phyloP scores from a whole-genome alignment of 2,888 invertebrate genomes.

The Idaea aversata region DNA sequence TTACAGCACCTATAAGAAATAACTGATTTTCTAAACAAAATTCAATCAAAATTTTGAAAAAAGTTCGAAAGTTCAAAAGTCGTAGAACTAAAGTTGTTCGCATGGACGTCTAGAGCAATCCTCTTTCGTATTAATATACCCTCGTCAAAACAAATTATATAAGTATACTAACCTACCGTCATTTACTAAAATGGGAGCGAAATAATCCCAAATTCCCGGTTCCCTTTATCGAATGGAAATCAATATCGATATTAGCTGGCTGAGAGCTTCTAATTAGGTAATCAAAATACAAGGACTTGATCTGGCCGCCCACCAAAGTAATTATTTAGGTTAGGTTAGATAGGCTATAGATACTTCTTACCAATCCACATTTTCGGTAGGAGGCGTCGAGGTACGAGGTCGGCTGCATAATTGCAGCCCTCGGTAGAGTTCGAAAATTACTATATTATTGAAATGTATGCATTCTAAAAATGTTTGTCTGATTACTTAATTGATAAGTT shows the following conservation, averaged over 20 bases:
- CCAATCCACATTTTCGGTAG: not conserved
- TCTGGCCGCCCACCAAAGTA: not conserved
- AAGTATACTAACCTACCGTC: not conserved
- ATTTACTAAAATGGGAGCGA: not conserved
- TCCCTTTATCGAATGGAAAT: not conserved
- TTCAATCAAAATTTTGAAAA: no score
- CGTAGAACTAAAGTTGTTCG: no score
- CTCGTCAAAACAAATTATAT: not conserved
- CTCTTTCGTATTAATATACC: no score
- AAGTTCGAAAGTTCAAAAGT: no score
- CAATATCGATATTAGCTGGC: constrained; percentile 9
- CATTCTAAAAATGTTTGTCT: no score
- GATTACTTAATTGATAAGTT: no score
- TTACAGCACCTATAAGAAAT: no score
- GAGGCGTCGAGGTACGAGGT: not conserved
- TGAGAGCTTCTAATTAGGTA: constrained; percentile 12
- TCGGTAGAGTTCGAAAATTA: no score
- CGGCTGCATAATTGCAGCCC: no score
- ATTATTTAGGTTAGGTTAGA: not conserved
- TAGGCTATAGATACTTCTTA: not conserved
- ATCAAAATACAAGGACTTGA: constrained; percentile 11
- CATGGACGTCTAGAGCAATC: no score
- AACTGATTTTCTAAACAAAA: no score
- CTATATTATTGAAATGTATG: no score
- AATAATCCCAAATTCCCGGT: constrained; percentile 4